These are phyloP conservation scores for Tenualosa ilisha DNA, from an alignment of 2,797 vertebrate genomes.

Conservation along the genomic window DNA sequence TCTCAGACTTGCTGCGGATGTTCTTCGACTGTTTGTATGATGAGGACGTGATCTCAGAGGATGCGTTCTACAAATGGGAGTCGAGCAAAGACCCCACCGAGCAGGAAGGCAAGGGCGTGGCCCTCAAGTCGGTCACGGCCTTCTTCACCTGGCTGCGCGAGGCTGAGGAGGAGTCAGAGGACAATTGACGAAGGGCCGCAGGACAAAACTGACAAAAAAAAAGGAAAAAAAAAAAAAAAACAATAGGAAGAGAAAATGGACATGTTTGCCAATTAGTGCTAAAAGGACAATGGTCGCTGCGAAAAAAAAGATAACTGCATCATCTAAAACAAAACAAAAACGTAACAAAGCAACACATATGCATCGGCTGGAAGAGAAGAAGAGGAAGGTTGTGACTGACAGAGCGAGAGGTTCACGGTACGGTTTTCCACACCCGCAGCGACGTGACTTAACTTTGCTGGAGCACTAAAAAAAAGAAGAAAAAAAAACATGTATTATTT, in stretches of 20 bases:
- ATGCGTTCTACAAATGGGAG: slow-evolving; percentile 98
- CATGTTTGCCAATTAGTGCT: slow-evolving; percentile 51
- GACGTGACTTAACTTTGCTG: slow-evolving; percentile 82
- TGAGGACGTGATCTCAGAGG: slow-evolving; percentile 97
- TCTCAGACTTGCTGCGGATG: slow-evolving; percentile 92
- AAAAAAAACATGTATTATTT: slow-evolving; percentile 87
- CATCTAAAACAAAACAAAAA: slow-evolving; percentile 47
- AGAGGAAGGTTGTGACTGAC: not conserved
- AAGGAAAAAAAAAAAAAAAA: slow-evolving; percentile 40
- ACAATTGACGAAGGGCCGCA: slow-evolving; percentile 89
- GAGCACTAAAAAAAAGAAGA: slow-evolving; percentile 80
- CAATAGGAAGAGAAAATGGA: slow-evolving; percentile 44
- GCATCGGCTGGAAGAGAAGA: slow-evolving; percentile 41
- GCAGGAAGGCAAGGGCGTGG: slow-evolving; percentile 93
- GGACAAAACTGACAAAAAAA: slow-evolving; percentile 58
- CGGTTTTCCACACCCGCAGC: slow-evolving; percentile 81
- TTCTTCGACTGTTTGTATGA: slow-evolving; percentile 99
- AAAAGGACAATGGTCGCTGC: slow-evolving; percentile 48
- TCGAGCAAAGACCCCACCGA: slow-evolving; percentile 93
- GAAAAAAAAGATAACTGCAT: slow-evolving; percentile 52
- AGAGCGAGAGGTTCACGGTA: slow-evolving; percentile 63
- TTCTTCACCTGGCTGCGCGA: slow-evolving; percentile 98
- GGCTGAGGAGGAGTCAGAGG: slow-evolving; percentile 97
- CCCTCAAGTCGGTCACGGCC: slow-evolving; percentile 94
- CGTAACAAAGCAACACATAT: slow-evolving; percentile 49